Conservation (phyloP, 2,888 invertebrate species). For the Latrodectus elegans region DNA sequence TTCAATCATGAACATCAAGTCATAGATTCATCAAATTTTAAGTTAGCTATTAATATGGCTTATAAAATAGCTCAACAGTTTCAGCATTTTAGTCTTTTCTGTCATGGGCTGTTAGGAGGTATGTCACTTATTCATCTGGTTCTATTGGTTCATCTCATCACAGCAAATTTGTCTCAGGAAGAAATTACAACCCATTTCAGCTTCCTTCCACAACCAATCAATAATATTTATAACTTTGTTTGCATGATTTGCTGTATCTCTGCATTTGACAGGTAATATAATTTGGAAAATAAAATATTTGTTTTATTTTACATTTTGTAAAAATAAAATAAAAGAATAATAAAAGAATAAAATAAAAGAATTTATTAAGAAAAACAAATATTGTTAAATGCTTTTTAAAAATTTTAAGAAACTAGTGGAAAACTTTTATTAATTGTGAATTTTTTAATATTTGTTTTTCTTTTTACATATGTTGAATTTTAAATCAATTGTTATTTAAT, state of each 20-base stretch:
- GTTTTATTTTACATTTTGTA: background rate
- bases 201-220: conserved; percentile 53
- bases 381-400: too few species aligned
- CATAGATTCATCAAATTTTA: conserved; percentile 1
- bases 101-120: conserved; percentile 54
- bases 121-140: conserved; percentile 42
- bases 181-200: conserved; percentile 37
- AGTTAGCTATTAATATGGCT: conserved; percentile 31
- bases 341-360: background rate
- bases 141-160: conserved; percentile 41
- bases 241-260: conserved; percentile 57
- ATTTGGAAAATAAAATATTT: background rate
- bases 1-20: conserved; percentile 6
- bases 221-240: conserved; percentile 55
- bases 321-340: background rate
- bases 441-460: too few species aligned
- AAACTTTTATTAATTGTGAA: too few species aligned
- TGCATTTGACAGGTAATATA: conserved; percentile 50
- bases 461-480: too few species aligned
- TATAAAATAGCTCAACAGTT: conserved; percentile 38
- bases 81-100: conserved; percentile 50
- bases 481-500: too few species aligned
- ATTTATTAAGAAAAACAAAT: too few species aligned
- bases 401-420: too few species aligned
- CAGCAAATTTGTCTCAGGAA: conserved; percentile 9